Evolutionary conservation across 2,888 invertebrate genomes (phyloP).

Genomic region (Adineta ricciae): DNA sequence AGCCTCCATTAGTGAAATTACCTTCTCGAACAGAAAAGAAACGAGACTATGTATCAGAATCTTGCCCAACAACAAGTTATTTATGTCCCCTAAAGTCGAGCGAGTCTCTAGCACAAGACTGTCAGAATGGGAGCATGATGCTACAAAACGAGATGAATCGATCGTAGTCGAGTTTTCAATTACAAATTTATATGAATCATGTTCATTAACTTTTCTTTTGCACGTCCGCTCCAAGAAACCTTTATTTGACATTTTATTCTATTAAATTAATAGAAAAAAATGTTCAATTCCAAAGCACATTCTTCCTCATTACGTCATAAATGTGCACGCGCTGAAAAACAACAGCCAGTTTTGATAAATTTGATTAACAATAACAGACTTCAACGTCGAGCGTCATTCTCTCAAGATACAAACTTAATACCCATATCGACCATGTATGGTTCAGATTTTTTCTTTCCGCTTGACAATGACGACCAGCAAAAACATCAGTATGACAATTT

Average conservation of each 20-base stretch:
- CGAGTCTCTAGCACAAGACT: too few relatives aligned
- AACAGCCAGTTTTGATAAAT: neutral
- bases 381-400: neutral
- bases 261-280: neutral
- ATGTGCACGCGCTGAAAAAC: neutral
- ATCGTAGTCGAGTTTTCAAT: too few relatives aligned
- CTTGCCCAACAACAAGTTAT: too few relatives aligned
- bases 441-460: neutral
- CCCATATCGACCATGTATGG: neutral
- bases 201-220: neutral
- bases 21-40: neutral
- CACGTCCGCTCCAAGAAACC: neutral
- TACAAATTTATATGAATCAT: neutral
- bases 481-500: conserved; percentile 12
- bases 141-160: too few relatives aligned
- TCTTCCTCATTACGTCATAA: neutral
- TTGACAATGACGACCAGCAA: neutral
- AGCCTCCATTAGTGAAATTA: neutral
- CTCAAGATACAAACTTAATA: neutral
- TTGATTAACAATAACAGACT: neutral
- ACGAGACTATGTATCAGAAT: too few relatives aligned
- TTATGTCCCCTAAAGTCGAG: too few relatives aligned
- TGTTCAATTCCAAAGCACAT: neutral
- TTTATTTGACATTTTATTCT: neutral
- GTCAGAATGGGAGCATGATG: too few relatives aligned